Base-by-base conservation (phyloP, 2,113 vertebrate species). In the Seriola quinqueradiata region DNA sequence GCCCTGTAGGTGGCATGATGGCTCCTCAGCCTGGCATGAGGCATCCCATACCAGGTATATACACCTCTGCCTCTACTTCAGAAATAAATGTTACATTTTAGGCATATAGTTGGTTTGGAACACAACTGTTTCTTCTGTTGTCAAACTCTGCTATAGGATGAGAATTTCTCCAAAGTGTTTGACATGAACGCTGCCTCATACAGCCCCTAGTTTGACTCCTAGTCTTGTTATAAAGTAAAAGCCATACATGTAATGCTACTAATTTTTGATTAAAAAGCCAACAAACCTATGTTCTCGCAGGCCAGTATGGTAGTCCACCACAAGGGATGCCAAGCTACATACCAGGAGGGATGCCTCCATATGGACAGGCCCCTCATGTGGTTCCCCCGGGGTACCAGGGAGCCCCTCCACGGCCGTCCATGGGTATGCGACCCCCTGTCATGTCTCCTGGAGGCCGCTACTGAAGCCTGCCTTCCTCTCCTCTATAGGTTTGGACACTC, bases 391-490 rank as follows among this genome's bases (percentile, higher is more conserved):
- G 73, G 36, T 98, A 96, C 92, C 97, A 98, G 93, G 96, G 96
- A 93, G 97, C 96, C 90, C 96, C 97, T 76, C 76, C 75, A 28
- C 64, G 79, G 69, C 84, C 78, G 40, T 96, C 97, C n/a, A 96
- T 98, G 96, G 97, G 96, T 92, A 97, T 98, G 95, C 97, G 97
- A 95, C 97, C 97, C 90, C 97, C 97, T 69, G 96, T 98, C 87
- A 99, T 98, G 97, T 98, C 97, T 74, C 97, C 97, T 83, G 97
- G 97, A 90, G 96, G 96, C 94, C 97, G 97, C 94, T 98, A 97
- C 95, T 98, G 97, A 98, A 93, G 90, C 93, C 82, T 58, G 79
- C 59, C 85, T 93, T 92, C 93, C 93, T 92, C 76, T 87, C 93
- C 90, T 95, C 81, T 96, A 95, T 97, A 97, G 96, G 97, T 97